Percentiles rank a stretch among this genome's conserved stretches.
Conservation (phyloP, 1,140 invertebrate species). For the Magallana gigas region DNA sequence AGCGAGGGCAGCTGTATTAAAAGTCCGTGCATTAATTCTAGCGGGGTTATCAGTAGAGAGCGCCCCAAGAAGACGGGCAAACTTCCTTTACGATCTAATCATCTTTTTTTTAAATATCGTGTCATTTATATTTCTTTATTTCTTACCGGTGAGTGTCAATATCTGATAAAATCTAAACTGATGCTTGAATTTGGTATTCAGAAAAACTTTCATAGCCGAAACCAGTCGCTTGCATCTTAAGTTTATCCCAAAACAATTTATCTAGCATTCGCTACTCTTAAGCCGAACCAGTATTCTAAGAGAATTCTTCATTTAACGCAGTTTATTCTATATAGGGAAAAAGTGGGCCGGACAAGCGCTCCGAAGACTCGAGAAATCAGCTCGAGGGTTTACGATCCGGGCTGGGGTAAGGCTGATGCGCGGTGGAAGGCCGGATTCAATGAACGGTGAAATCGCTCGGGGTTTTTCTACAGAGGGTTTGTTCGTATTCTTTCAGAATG, state of each 20-base stretch:
- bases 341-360: neutral
- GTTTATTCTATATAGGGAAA: neutral
- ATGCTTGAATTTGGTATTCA: too few species aligned
- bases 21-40: neutral
- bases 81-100: neutral
- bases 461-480: conserved; percentile 5
- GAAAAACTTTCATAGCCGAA: too few species aligned
- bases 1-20: conserved; percentile 8
- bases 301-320: neutral
- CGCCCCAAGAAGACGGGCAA: neutral
- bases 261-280: too few species aligned
- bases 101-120: neutral
- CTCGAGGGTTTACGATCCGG: neutral
- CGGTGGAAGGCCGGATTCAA: neutral
- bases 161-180: too few species aligned
- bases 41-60: neutral
- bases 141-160: too few species aligned
- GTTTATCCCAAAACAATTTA: too few species aligned
- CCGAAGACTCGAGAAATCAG: neutral
- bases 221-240: too few species aligned
- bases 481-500: conserved; percentile 11
- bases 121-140: too few species aligned
- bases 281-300: too few species aligned
- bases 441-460: neutral
- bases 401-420: conserved; percentile 7